phyloP scores from a whole-genome alignment of 1,140 invertebrate genomes.

The Planococcus citri region DNA sequence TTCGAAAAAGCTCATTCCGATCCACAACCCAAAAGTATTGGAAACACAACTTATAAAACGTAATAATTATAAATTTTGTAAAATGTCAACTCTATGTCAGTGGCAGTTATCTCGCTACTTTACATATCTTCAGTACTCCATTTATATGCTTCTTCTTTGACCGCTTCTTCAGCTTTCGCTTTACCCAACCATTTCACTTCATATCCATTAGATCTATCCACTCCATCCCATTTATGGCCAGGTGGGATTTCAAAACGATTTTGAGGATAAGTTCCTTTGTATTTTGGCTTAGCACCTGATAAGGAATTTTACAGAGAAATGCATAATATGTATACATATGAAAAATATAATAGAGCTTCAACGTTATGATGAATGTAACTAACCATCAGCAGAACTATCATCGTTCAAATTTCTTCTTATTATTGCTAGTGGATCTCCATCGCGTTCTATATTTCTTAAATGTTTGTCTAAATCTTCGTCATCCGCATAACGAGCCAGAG shows the following conservation, averaged over 20 bases:
- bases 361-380: background rate
- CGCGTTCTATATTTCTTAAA: slow-evolving; percentile 49
- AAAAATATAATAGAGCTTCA: too few relatives aligned
- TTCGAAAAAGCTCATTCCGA: too few relatives aligned
- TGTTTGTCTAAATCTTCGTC: slow-evolving; percentile 74
- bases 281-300: slow-evolving; percentile 50
- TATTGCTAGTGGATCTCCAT: slow-evolving; percentile 89
- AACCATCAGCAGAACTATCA: slow-evolving; percentile 2
- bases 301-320: too few relatives aligned
- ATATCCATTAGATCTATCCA: slow-evolving; percentile 93
- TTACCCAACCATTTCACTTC: slow-evolving; percentile 80
- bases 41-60: too few relatives aligned
- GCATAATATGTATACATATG: too few relatives aligned
- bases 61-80: too few relatives aligned
- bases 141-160: slow-evolving; percentile 77
- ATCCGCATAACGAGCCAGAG: slow-evolving; percentile 74
- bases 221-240: slow-evolving; percentile 95
- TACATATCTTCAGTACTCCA: slow-evolving; percentile 95
- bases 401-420: slow-evolving; percentile 52
- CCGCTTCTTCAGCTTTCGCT: slow-evolving; percentile 59
- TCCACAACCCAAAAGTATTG: too few relatives aligned
- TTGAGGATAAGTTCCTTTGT: slow-evolving; percentile 67
- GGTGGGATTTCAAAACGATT: slow-evolving; percentile 86
- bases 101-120: too few relatives aligned
- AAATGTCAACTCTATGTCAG: too few relatives aligned